phyloP scores from a whole-genome alignment of 2,113 vertebrate species.

The Promerops cafer region DNA sequence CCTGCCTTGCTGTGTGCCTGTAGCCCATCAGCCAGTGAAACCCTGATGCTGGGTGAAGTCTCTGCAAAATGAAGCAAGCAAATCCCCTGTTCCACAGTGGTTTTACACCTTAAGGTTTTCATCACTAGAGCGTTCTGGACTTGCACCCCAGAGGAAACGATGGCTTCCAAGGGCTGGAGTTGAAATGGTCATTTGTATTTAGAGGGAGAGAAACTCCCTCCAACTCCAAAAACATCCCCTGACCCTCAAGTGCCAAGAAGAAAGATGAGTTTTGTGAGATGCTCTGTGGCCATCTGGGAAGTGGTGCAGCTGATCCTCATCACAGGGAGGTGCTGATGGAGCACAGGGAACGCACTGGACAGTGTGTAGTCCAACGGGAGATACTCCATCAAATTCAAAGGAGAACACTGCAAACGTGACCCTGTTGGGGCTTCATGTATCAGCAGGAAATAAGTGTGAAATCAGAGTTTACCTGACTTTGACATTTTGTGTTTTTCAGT shows the following conservation, averaged over 20 bases:
- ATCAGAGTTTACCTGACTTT: neutral
- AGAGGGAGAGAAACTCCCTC: neutral
- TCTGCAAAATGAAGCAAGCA: neutral
- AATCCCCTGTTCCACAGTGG: neutral
- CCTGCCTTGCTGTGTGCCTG: neutral
- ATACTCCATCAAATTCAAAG: neutral
- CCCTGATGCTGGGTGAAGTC: neutral
- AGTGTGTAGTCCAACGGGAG: neutral
- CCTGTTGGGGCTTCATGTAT: neutral
- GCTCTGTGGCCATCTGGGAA: neutral
- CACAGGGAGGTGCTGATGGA: neutral
- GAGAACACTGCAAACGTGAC: neutral
- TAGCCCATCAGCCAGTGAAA: neutral
- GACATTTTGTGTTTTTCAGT: neutral
- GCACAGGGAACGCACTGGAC: neutral
- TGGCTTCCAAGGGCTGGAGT: neutral
- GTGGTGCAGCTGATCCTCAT: constrained; percentile 20
- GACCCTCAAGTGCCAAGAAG: neutral
- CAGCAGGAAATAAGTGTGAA: neutral
- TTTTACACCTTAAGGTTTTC: neutral
- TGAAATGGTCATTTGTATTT: neutral
- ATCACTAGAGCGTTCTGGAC: neutral
- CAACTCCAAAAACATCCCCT: neutral
- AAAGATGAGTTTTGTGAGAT: neutral
- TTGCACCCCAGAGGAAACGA: neutral